Evolutionary conservation across 2,113 vertebrate species (phyloP).

Genomic region (Podocnemis expansa): DNA sequence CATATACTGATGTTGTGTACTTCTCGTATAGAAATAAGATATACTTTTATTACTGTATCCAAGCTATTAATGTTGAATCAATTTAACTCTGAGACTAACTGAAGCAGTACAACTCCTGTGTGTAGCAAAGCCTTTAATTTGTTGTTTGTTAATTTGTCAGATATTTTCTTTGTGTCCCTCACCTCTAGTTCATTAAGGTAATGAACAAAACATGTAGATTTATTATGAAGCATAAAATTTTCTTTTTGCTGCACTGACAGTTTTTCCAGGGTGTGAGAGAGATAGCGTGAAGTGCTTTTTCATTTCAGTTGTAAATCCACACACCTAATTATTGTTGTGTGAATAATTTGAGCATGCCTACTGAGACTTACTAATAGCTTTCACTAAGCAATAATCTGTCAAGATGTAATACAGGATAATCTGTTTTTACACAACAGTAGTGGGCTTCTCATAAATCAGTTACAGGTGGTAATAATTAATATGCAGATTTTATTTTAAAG

Average conservation of each 20-base stretch:
- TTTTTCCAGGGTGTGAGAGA: constrained; percentile 35
- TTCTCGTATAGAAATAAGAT: background rate
- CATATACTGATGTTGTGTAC: no score
- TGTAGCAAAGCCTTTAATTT: background rate
- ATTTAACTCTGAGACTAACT: background rate
- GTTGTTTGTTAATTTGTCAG: background rate
- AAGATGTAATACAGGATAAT: constrained; percentile 30
- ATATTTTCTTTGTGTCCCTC: background rate
- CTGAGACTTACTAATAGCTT: constrained; percentile 25
- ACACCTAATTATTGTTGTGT: constrained; percentile 39
- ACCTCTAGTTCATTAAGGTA: constrained; percentile 31
- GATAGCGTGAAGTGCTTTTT: background rate
- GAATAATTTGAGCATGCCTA: constrained; percentile 40
- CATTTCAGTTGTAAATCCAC: constrained; percentile 26
- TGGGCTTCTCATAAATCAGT: constrained; percentile 52
- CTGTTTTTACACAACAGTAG: constrained; percentile 51
- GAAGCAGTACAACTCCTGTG: background rate
- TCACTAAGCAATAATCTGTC: constrained; percentile 31
- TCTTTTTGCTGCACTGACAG: background rate
- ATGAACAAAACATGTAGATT: background rate
- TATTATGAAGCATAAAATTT: background rate
- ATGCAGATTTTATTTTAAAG: constrained; percentile 51
- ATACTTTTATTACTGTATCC: background rate
- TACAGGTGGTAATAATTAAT: constrained; percentile 40
- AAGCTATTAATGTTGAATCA: background rate